These are phyloP conservation scores for Crambe crambe DNA, from an alignment of 37 sponge, comb jelly and placozoan genomes.

Conservation along the genomic window DNA sequence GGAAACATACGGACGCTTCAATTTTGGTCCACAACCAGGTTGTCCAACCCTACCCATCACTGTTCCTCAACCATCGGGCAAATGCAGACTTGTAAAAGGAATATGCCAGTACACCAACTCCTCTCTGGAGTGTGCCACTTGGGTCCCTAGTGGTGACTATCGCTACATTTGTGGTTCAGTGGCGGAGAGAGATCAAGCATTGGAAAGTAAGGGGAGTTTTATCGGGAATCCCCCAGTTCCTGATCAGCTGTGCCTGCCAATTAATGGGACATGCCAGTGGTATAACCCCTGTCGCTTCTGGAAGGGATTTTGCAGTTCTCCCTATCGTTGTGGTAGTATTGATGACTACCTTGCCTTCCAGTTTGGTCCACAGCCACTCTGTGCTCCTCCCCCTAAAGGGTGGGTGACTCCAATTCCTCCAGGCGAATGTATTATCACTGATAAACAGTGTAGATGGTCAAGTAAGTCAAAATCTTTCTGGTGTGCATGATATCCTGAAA, in stretches of 20 bases:
- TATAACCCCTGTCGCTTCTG: constrained; percentile 34
- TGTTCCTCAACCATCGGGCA: neutral
- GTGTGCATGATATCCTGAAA: too few species aligned
- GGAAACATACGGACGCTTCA: neutral
- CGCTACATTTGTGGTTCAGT: constrained; percentile 13
- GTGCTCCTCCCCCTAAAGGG: constrained; percentile 1
- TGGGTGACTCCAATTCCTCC: neutral
- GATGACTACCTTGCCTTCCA: constrained; percentile 5
- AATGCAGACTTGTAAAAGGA: neutral
- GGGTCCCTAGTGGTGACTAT: neutral
- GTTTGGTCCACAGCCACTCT: constrained; percentile 27
- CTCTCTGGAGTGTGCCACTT: constrained; percentile 8
- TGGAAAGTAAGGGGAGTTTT: too few species aligned
- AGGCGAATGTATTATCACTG: constrained; percentile 3
- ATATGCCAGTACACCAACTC: constrained; percentile 18
- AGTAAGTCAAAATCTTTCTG: too few species aligned
- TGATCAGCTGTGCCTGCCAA: constrained; percentile 9
- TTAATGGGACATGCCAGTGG: constrained; percentile 28
- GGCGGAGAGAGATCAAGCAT: neutral
- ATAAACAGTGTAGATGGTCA: constrained; percentile 26
- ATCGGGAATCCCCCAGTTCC: too few species aligned
- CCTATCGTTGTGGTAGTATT: constrained; percentile 21
- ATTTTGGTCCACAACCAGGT: neutral
- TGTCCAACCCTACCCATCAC: neutral
- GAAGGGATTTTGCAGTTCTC: constrained; percentile 1